Base-by-base conservation (phyloP, 2,797 vertebrate species). In the Rhinophrynus dorsalis region DNA sequence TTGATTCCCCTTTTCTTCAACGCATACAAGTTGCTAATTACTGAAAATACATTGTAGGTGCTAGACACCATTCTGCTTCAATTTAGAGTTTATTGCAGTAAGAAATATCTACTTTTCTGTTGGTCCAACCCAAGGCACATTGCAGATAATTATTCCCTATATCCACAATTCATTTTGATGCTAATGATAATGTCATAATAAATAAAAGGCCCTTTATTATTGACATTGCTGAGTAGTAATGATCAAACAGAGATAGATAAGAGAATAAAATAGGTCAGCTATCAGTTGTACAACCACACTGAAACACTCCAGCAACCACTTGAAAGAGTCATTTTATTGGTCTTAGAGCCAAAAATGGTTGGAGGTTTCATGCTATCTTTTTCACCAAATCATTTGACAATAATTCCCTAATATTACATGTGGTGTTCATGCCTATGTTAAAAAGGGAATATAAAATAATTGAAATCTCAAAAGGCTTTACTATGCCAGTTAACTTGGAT, bases 1-100 rank as follows among this genome's bases (percentile, higher is more conserved):
- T 57, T 87, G 85, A 83, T 79, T 85, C 83, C 76, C 73, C 79
- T 81, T 74, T 75, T 78, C 76, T 81, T 78, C 75, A 76, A 81
- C 78, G 82, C 78, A 48, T 67, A 74, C 76, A 77, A 74, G 52
- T 79, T 50, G 77, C 69, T 78, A 74, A 75, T 76, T 72, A 52
- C 68, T 29, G 11, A 30, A 26, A 63, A 62, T n/a, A 60, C 50
- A 55, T 50, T 38, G 42, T 23, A 26, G 38, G 48, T 23, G 48
- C 42, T 69, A 50, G 15, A 54, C 50, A 29, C 30, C 27, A n/a
- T 51, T n/a, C n/a, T 48, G 57, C 23, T 40, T 51, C 30, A 15
- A 37, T 50, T 52, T 44, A n/a, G 44, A 35, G 69, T 20, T 51
- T 20, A 51, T 20, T 20, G 33, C 12, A 50, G 45, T 70, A 30